These are phyloP conservation scores for Symphodus melops DNA, from an alignment of 2,113 vertebrate genomes.

Conservation along the genomic window DNA sequence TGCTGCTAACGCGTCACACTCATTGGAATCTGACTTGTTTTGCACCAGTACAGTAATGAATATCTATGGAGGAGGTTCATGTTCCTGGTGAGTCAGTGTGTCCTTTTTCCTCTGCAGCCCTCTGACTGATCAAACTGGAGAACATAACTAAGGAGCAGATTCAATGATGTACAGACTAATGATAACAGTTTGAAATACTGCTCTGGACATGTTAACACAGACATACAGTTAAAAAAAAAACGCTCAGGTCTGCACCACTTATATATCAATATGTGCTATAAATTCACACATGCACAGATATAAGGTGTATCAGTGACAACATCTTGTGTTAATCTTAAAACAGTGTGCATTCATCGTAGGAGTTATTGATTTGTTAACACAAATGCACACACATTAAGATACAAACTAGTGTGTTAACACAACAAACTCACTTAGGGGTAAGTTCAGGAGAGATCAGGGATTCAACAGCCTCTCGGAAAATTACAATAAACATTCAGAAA, in stretches of 20 bases:
- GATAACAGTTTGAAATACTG: constrained; percentile 8
- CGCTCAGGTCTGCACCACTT: constrained; percentile 11
- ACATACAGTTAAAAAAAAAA: constrained; percentile 4
- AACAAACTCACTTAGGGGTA: neutral
- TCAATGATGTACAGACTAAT: constrained; percentile 37
- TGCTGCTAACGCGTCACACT: constrained; percentile 21
- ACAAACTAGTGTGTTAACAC: constrained; percentile 2
- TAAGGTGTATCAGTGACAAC: neutral
- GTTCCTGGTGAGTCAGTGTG: constrained; percentile 33
- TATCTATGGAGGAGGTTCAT: constrained; percentile 17
- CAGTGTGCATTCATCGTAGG: neutral
- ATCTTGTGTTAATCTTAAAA: neutral
- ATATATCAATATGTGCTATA: neutral
- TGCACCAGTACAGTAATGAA: constrained; percentile 40
- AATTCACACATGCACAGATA: neutral
- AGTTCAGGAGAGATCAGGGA: constrained; percentile 11
- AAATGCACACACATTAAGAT: constrained; percentile 1
- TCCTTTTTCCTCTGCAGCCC: constrained; percentile 32
- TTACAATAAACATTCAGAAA: constrained; percentile 27
- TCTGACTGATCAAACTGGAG: constrained; percentile 28
- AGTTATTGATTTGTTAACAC: constrained; percentile 4
- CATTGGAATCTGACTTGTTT: constrained; percentile 51
- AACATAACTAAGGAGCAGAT: constrained; percentile 33
- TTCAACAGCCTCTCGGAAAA: constrained; percentile 11
- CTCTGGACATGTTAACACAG: neutral